These are phyloP conservation scores for Eupelmus urozonus DNA, from an alignment of 2,888 invertebrate genomes.

Conservation along the genomic window DNA sequence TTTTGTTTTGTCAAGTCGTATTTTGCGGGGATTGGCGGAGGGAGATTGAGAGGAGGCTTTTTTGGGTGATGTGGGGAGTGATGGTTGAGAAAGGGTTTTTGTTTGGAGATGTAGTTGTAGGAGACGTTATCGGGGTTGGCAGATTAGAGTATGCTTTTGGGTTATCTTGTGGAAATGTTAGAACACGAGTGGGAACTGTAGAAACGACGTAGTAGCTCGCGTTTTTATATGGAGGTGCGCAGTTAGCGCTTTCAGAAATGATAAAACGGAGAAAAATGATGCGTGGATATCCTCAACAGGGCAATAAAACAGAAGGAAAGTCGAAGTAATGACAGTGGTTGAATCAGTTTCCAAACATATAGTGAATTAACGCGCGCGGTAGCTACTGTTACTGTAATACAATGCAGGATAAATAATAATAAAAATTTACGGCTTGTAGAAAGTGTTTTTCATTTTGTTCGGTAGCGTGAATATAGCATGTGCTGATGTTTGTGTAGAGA, in stretches of 20 bases:
- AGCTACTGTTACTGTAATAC: conserved; percentile 14
- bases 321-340: conserved; percentile 37
- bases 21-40: too few species aligned
- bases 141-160: too few species aligned
- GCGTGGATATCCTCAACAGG: conserved; percentile 2
- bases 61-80: too few species aligned
- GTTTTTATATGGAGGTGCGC: background rate
- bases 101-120: too few species aligned
- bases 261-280: conserved; percentile 28
- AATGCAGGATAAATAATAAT: conserved; percentile 11
- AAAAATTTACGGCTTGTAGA: background rate
- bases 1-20: background rate
- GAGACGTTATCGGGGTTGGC: too few species aligned
- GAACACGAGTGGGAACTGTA: too few species aligned
- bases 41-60: too few species aligned
- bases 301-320: conserved; percentile 22
- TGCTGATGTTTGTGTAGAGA: too few species aligned
- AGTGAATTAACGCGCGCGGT: background rate
- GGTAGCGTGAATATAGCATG: too few species aligned
- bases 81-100: too few species aligned
- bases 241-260: conserved; percentile 42
- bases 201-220: background rate
- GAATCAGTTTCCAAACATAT: background rate
- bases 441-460: background rate
- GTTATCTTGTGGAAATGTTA: too few species aligned